phyloP scores from a whole-genome alignment of 1,140 invertebrate genomes.

The Meteorus sp. region DNA sequence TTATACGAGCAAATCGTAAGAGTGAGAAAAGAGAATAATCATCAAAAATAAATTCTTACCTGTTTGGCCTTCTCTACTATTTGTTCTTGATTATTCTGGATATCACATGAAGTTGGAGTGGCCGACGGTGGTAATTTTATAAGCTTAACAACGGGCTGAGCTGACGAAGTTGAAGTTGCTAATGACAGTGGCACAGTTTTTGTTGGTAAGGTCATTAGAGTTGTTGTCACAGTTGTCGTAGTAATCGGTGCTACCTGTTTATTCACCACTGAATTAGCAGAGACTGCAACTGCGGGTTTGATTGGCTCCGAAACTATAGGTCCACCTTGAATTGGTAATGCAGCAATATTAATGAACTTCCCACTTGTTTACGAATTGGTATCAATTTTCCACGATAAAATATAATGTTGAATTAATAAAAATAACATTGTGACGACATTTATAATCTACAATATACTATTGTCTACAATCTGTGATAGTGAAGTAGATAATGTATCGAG shows the following conservation, averaged over 20 bases:
- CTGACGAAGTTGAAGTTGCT: constrained; percentile 37
- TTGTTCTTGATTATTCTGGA: constrained; percentile 67
- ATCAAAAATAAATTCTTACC: constrained; percentile 48
- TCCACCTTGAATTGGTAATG: constrained; percentile 56
- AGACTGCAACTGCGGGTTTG: constrained; percentile 29
- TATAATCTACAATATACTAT: background rate
- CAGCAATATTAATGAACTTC: constrained; percentile 24
- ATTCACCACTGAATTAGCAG: background rate
- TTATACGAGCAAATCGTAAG: constrained; percentile 25
- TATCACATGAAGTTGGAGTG: constrained; percentile 42
- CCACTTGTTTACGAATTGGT: background rate
- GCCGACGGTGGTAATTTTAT: constrained; percentile 48
- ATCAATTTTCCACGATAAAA: background rate
- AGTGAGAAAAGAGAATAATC: constrained; percentile 7
- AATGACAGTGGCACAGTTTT: constrained; percentile 29
- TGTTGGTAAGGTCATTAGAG: constrained; percentile 10
- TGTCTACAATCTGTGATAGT: constrained; percentile 4
- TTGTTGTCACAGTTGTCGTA: constrained; percentile 32
- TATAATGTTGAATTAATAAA: background rate
- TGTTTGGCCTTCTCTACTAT: constrained; percentile 89
- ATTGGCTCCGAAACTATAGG: constrained; percentile 58
- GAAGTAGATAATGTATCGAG: constrained; percentile 36
- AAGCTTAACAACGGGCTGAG: constrained; percentile 61
- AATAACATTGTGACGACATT: too few relatives aligned
- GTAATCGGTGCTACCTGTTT: constrained; percentile 24